These are phyloP conservation scores for Drosophila sordidula DNA, from an alignment of 2,888 invertebrate species.

Conservation along the genomic window DNA sequence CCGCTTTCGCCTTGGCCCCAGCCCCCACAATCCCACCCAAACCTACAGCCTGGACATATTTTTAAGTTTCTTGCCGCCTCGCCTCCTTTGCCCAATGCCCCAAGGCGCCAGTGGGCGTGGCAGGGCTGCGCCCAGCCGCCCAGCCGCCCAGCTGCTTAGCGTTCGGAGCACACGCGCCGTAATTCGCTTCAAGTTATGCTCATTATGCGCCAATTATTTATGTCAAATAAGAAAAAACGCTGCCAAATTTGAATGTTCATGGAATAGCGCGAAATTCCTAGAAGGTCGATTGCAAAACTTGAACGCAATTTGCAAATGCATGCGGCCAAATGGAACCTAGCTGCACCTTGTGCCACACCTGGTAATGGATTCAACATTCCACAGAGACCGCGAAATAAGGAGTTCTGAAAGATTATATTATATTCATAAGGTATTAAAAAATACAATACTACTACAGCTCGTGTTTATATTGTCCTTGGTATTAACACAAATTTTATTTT, in stretches of 20 bases:
- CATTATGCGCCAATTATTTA: slow-evolving; percentile 79
- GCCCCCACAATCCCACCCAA: slow-evolving; percentile 7
- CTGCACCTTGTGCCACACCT: not conserved
- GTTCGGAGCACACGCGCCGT: slow-evolving; percentile 66
- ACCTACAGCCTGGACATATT: slow-evolving; percentile 54
- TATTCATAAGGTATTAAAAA: too few species aligned
- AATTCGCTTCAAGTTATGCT: slow-evolving; percentile 76
- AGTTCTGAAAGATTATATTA: not conserved
- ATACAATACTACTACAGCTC: too few species aligned
- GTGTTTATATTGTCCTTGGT: too few species aligned
- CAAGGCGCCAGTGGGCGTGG: slow-evolving; percentile 39
- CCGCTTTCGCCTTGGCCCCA: slow-evolving; percentile 20
- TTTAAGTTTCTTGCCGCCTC: slow-evolving; percentile 55
- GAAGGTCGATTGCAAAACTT: slow-evolving; percentile 18
- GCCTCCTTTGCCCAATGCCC: slow-evolving; percentile 18
- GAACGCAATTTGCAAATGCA: slow-evolving; percentile 10
- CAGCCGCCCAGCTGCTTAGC: slow-evolving; percentile 39
- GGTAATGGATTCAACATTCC: not conserved
- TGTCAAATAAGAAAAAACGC: slow-evolving; percentile 54
- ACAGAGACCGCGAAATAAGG: not conserved
- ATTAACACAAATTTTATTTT: too few species aligned
- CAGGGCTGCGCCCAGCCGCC: slow-evolving; percentile 11
- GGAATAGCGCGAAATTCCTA: slow-evolving; percentile 12
- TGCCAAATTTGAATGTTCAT: slow-evolving; percentile 32
- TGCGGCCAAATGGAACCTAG: not conserved